A percentile compares a stretch with the other conserved stretches of the same genome.
These are phyloP conservation scores for Neodiprion lecontei DNA, from an alignment of 1,140 invertebrate species.

Conservation along the genomic window DNA sequence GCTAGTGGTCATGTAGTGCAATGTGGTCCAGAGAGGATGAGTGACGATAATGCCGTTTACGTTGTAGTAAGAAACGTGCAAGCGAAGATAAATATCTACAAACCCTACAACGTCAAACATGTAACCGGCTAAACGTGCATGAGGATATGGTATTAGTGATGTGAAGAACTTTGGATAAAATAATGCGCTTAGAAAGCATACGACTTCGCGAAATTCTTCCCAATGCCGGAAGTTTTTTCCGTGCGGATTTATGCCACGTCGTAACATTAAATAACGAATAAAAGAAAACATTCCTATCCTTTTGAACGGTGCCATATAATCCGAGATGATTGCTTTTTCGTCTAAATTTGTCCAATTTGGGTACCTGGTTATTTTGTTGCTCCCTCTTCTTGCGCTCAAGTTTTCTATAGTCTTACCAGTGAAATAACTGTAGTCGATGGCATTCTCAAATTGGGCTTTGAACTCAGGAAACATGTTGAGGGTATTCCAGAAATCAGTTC, in stretches of 20 bases:
- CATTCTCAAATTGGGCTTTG: background rate
- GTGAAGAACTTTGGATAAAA: background rate
- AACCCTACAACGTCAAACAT: background rate
- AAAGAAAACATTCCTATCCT: background rate
- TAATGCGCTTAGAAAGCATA: background rate
- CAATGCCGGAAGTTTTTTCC: background rate
- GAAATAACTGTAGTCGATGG: background rate
- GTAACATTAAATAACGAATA: background rate
- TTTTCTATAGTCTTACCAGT: background rate
- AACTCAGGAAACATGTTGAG: slow-evolving; percentile 3
- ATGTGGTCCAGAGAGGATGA: slow-evolving; percentile 54
- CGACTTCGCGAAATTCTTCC: background rate
- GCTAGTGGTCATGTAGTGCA: slow-evolving; percentile 51
- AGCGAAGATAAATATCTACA: slow-evolving; percentile 48
- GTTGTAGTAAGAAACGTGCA: slow-evolving; percentile 57
- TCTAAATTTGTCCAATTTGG: background rate
- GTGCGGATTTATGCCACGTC: background rate
- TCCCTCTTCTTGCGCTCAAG: too few species aligned
- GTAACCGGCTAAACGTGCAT: background rate
- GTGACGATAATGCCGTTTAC: slow-evolving; percentile 52
- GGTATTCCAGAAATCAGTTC: background rate
- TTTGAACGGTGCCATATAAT: background rate
- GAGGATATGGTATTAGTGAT: background rate
- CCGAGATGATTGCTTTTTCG: background rate
- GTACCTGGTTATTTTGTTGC: background rate